Base-by-base conservation (phyloP, 1,140 invertebrate species). In the Penaeus indicus region DNA sequence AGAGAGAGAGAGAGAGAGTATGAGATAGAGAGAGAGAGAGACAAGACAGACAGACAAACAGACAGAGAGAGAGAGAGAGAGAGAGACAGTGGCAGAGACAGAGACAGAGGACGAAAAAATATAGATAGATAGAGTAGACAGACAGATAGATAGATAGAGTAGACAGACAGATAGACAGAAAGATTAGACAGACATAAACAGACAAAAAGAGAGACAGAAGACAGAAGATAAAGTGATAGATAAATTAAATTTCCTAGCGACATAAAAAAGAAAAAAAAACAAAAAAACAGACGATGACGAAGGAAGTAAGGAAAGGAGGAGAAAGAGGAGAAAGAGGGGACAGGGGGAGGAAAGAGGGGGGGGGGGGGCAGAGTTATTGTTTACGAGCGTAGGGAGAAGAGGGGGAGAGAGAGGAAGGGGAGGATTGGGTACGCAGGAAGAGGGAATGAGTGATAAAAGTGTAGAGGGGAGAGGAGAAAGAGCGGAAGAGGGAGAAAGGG, bases 1-100 rank as follows among this genome's bases (percentile, higher is more conserved):
- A 25, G 27, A 84, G 82, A 84, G 63, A 84, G 82, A 67, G 60
- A 64, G 79, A 81, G 27, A 81, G 27, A 42, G 25, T n/a, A n/a
- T 47, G 22, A 75, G 1, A n/a, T 1, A n/a, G 13, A 13, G 38
- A 75, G 69, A 75, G 69, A n/a, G 25, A 18, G 77, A 78, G 32
- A 27, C 10, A 78, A n/a, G 22, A 47, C 3, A 47, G 19, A n/a
- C 4, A 25, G 25, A 77, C 5, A 77, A 10, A 18, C 3, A 75
- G 69, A n/a, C 22, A 32, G 38, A n/a, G 22, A 75, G 1, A n/a
- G 22, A n/a, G 13, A 13, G 38, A 75, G 69, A 75, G 69, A n/a
- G 25, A 18, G 77, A 78, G 32, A 27, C 10, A 78, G 77, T 16
- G 27, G 7, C 13, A 78, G 7, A n/a, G 22, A 47, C 3, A 47